A percentile compares a stretch with the other conserved stretches of the same genome.
Evolutionary conservation across 2,113 vertebrate genomes (phyloP).

Genomic region (Morone chrysops): DNA sequence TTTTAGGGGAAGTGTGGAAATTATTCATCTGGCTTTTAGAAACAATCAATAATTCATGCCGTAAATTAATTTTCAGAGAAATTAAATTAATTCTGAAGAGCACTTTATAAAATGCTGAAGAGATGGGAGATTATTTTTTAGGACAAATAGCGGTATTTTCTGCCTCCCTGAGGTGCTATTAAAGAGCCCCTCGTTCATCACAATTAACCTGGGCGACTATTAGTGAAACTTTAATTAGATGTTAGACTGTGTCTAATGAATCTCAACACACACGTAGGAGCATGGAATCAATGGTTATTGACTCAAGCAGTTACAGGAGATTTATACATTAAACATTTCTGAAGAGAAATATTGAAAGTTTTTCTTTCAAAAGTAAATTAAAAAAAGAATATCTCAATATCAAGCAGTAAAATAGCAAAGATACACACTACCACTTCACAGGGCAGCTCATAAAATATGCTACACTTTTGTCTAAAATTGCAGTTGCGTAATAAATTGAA

Average conservation of each 20-base stretch:
- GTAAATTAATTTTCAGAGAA: constrained; percentile 43
- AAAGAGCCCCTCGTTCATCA: constrained; percentile 70
- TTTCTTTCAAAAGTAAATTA: background rate
- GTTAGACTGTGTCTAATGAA: constrained; percentile 68
- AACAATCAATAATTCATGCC: constrained; percentile 48
- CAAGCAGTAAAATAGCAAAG: background rate
- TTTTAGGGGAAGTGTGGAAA: constrained; percentile 9
- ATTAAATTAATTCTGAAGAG: constrained; percentile 29
- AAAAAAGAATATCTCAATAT: background rate
- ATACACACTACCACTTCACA: background rate
- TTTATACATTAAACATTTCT: background rate
- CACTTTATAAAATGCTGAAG: constrained; percentile 26
- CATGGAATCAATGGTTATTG: constrained; percentile 44
- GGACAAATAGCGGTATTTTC: constrained; percentile 55
- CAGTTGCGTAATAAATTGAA: background rate
- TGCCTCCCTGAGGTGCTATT: constrained; percentile 48
- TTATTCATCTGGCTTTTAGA: constrained; percentile 27
- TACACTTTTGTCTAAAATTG: background rate
- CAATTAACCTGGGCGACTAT: constrained; percentile 69
- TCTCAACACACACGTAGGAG: constrained; percentile 52
- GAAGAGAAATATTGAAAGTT: background rate
- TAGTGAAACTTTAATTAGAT: constrained; percentile 70
- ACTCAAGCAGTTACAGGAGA: constrained; percentile 44
- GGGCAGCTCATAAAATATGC: background rate
- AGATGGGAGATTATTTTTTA: constrained; percentile 49